A percentile compares a stretch with the other conserved stretches of the same genome.
Evolutionary conservation across 2,113 vertebrate genomes (phyloP).

Genomic region (Thinocorus orbignyianus): DNA sequence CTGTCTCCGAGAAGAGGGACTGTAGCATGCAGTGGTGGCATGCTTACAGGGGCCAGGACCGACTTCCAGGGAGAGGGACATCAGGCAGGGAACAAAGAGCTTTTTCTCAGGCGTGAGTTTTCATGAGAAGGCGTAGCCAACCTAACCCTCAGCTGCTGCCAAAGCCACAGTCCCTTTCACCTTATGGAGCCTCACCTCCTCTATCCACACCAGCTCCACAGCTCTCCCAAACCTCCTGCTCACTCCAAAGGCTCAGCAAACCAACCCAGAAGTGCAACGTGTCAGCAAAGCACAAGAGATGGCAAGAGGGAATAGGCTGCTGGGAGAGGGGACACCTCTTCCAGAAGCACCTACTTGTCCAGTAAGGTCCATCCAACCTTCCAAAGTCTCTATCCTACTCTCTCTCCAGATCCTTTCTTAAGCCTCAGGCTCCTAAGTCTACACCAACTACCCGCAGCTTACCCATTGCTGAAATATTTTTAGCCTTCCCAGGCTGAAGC

Average conservation of each 20-base stretch:
- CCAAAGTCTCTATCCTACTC: not conserved
- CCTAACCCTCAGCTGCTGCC: not conserved
- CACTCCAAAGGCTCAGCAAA: not conserved
- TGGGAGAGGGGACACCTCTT: not conserved
- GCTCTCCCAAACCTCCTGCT: not conserved
- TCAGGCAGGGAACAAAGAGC: not conserved
- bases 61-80: not conserved
- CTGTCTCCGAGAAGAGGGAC: not conserved
- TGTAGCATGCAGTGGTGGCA: not conserved
- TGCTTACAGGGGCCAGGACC: rapidly evolving
- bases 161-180: not conserved
- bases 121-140: not conserved
- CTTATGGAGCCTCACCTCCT: not conserved
- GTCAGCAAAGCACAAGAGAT: not conserved
- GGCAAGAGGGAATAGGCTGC: not conserved
- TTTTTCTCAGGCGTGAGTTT: not conserved
- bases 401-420: not conserved
- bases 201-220: not conserved
- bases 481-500: not conserved
- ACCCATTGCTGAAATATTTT: not conserved
- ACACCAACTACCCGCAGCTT: not conserved
- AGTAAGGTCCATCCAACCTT: not conserved
- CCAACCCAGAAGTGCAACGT: not conserved
- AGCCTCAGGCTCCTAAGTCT: not conserved
- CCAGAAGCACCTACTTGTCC: not conserved